Evolutionary conservation across 2,113 vertebrate genomes (phyloP).

Genomic region (Leptosomus discolor): DNA sequence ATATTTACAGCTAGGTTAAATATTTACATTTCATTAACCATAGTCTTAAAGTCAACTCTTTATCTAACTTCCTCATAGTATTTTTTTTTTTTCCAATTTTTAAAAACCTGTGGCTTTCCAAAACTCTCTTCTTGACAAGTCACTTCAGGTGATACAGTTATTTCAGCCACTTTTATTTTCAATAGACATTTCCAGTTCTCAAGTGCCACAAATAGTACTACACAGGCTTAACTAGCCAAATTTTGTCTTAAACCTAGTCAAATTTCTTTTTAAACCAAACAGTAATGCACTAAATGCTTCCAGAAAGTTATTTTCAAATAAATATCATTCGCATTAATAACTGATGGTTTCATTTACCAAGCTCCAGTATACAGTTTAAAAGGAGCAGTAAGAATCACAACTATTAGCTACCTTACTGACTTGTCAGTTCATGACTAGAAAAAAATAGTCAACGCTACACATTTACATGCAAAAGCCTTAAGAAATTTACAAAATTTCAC

Average conservation of each 20-base stretch:
- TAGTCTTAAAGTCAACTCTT: constrained; percentile 1
- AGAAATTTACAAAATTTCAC: neutral
- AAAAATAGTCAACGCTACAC: neutral
- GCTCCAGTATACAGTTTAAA: neutral
- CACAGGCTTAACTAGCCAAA: constrained; percentile 20
- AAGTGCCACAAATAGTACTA: neutral
- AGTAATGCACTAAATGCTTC: constrained; percentile 33
- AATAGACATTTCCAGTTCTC: neutral
- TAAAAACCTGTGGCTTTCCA: neutral
- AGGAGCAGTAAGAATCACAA: constrained; percentile 3
- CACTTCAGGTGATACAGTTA: neutral
- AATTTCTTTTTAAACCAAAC: constrained; percentile 34
- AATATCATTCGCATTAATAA: constrained; percentile 14
- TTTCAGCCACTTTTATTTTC: constrained; percentile 12
- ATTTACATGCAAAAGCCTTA: neutral
- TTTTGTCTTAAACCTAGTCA: constrained; percentile 5
- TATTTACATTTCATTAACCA: neutral
- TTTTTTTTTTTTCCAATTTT: neutral
- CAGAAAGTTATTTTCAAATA: constrained; percentile 27
- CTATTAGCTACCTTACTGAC: neutral
- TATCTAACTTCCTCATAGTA: neutral
- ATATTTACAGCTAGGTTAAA: constrained; percentile 31
- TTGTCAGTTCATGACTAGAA: neutral
- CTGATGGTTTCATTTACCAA: constrained; percentile 1
- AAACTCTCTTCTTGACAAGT: neutral